phyloP scores from a whole-genome alignment of 2,113 vertebrate genomes.

The Gymnarchus niloticus region DNA sequence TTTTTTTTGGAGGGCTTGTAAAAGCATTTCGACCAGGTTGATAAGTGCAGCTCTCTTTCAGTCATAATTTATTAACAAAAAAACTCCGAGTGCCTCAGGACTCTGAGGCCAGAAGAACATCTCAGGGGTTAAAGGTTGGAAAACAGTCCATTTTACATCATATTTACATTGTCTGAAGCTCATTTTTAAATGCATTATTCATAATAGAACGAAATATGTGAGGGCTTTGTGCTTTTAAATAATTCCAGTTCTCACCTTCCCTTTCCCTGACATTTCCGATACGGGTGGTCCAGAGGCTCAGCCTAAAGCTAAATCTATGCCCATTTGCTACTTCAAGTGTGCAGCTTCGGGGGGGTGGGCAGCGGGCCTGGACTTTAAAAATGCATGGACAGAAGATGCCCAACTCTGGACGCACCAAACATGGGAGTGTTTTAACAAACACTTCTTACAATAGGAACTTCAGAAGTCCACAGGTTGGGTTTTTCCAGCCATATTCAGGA shows the following conservation, averaged over 20 bases:
- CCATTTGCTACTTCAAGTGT: slow-evolving; percentile 57
- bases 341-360: slow-evolving; percentile 53
- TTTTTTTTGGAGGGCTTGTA: slow-evolving; percentile 57
- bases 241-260: slow-evolving; percentile 35
- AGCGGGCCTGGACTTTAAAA: slow-evolving; percentile 58
- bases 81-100: slow-evolving; percentile 57
- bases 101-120: slow-evolving; percentile 57
- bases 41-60: slow-evolving; percentile 58
- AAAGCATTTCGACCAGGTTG: slow-evolving; percentile 60
- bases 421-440: slow-evolving; percentile 42
- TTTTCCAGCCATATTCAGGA: slow-evolving; percentile 30
- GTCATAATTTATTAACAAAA: slow-evolving; percentile 67
- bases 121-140: slow-evolving; percentile 59
- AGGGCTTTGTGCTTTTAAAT: slow-evolving; percentile 53
- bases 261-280: slow-evolving; percentile 34
- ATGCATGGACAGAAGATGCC: slow-evolving; percentile 58
- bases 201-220: slow-evolving; percentile 64
- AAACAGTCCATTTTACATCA: slow-evolving; percentile 53
- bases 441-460: slow-evolving; percentile 38
- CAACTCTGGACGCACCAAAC: slow-evolving; percentile 50
- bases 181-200: slow-evolving; percentile 68
- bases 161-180: slow-evolving; percentile 67
- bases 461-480: slow-evolving; percentile 1
- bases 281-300: slow-evolving; percentile 33
- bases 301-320: slow-evolving; percentile 60